Evolutionary conservation across 35 echinoderm and acorn worm species (phyloP).

Genomic region (Patiria miniata): DNA sequence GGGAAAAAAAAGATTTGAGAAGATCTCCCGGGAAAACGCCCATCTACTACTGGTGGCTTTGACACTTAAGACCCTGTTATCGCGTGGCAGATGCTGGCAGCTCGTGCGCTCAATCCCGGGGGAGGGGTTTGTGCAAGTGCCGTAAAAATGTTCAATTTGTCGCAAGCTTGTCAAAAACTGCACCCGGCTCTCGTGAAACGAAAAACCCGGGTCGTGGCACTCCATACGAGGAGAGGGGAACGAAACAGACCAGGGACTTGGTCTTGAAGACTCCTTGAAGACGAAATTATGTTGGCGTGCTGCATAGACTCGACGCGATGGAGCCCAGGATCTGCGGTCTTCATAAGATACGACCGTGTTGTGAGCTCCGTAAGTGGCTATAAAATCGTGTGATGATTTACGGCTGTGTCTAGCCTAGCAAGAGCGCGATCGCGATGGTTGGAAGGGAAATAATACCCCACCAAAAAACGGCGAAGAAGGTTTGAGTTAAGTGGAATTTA

Average conservation of each 20-base stretch:
- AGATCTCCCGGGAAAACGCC: too few relatives aligned
- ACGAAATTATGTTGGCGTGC: too few relatives aligned
- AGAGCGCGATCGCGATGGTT: not conserved
- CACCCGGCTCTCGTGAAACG: not conserved
- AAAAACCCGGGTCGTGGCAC: not conserved
- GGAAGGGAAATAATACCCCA: too few relatives aligned
- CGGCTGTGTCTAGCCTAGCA: not conserved
- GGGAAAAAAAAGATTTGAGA: too few relatives aligned
- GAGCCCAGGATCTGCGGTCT: not conserved
- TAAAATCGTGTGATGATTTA: slow-evolving; percentile 19
- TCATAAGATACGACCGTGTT: slow-evolving; percentile 23
- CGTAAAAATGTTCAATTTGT: slow-evolving; percentile 25
- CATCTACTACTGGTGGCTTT: too few relatives aligned
- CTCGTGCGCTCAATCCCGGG: not conserved
- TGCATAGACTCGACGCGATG: too few relatives aligned
- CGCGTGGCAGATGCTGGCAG: too few relatives aligned
- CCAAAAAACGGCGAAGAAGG: not conserved
- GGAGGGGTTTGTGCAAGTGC: slow-evolving; percentile 14
- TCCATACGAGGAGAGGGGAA: not conserved
- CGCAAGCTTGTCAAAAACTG: not conserved
- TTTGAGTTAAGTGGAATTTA: slow-evolving; percentile 22
- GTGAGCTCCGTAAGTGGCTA: slow-evolving; percentile 12
- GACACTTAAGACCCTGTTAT: too few relatives aligned
- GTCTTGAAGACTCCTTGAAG: too few relatives aligned
- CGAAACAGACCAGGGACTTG: too few relatives aligned